Conservation (phyloP, 2,888 invertebrate species). For the Habrosyne pyritoides region DNA sequence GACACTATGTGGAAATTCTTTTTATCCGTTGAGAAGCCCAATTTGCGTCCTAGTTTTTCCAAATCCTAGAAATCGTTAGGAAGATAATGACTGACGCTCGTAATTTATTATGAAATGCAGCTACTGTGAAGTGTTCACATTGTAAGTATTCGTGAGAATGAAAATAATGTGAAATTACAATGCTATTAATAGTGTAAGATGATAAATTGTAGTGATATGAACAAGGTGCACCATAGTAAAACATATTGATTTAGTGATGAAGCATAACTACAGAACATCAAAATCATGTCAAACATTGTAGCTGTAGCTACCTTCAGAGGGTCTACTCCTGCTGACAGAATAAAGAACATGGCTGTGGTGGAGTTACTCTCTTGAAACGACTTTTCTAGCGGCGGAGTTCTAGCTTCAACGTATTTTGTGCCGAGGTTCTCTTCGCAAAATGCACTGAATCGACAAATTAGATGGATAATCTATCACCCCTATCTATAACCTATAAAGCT, state of each 20-base stretch:
- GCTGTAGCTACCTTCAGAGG: conserved; percentile 88
- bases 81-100: neutral
- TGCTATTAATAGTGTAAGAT: too few species aligned
- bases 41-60: conserved; percentile 91
- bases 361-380: conserved; percentile 94
- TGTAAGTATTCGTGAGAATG: too few species aligned
- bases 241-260: too few species aligned
- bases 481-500: too few species aligned
- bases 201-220: too few species aligned
- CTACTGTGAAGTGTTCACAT: too few species aligned
- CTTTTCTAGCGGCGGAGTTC: conserved; percentile 91
- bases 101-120: too few species aligned
- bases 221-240: too few species aligned
- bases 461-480: neutral
- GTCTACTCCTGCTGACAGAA: conserved; percentile 96
- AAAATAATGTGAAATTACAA: too few species aligned
- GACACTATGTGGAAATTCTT: conserved; percentile 97
- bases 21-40: conserved; percentile 91
- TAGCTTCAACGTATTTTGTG: conserved; percentile 90
- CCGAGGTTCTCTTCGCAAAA: conserved; percentile 96
- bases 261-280: neutral
- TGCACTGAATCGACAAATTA: conserved; percentile 69
- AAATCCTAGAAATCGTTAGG: conserved; percentile 85
- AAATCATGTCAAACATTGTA: neutral
- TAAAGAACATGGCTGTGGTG: conserved; percentile 95